These are phyloP conservation scores for Ptychoptera albimana DNA, from an alignment of 2,888 invertebrate genomes.

Conservation along the genomic window DNA sequence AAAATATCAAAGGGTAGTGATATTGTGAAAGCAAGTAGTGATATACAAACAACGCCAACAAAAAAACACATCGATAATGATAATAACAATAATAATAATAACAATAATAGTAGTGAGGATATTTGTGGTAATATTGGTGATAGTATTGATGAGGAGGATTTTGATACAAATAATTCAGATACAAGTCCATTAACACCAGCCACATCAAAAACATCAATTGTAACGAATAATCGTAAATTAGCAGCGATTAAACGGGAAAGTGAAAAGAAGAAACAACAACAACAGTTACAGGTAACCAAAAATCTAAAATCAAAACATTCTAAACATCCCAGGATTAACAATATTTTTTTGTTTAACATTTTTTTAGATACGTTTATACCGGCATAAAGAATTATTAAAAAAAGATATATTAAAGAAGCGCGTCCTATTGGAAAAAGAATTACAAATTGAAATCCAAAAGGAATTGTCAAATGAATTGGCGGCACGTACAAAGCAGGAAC, in stretches of 20 bases:
- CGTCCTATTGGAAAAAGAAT: conserved; percentile 71
- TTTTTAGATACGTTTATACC: conserved; percentile 46
- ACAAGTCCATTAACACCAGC: background rate
- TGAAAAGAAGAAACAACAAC: conserved; percentile 12
- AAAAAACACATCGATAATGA: conserved; percentile 3
- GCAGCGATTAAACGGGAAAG: conserved; percentile 11
- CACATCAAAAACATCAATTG: conserved; percentile 17
- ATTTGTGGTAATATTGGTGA: background rate
- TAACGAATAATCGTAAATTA: conserved; percentile 8
- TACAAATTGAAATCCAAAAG: conserved; percentile 77
- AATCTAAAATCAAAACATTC: too few relatives aligned
- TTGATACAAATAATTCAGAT: background rate
- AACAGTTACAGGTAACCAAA: conserved; percentile 12
- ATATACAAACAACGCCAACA: background rate
- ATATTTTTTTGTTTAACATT: conserved; percentile 3
- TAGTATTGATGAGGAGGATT: conserved; percentile 6
- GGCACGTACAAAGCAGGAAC: conserved; percentile 48
- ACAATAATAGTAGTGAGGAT: conserved; percentile 1
- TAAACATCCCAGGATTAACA: too few relatives aligned
- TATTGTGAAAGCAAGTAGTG: background rate
- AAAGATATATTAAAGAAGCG: conserved; percentile 87
- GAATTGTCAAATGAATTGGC: conserved; percentile 61
- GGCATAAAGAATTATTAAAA: conserved; percentile 82
- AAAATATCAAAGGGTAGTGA: background rate
- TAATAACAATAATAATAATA: background rate